Percentiles rank a stretch among this genome's conserved stretches.
Conservation (phyloP, 2,113 vertebrate species). For the Myotis brandtii region DNA sequence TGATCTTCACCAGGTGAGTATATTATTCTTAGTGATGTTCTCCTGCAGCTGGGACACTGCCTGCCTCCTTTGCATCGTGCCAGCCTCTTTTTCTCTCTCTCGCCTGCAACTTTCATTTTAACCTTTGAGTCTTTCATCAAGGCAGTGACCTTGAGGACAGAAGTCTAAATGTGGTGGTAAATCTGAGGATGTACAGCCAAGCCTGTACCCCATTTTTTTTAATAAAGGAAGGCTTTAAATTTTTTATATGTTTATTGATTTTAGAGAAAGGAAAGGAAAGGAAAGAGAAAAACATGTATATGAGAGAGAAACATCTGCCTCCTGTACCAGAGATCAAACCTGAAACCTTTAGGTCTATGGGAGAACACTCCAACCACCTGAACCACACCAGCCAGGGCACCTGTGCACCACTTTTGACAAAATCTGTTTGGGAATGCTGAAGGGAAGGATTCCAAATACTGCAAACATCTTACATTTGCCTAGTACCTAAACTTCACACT, state of each 20-base stretch:
- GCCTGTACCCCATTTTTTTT: background rate
- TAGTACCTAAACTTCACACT: background rate
- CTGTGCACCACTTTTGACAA: background rate
- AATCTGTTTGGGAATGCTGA: background rate
- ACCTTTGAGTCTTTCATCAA: conserved; percentile 68
- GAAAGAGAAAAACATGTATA: background rate
- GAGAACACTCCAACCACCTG: background rate
- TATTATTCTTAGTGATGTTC: background rate
- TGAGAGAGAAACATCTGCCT: background rate
- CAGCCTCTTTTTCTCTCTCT: background rate
- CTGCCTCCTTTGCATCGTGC: background rate
- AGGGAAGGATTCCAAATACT: background rate
- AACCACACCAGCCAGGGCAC: background rate
- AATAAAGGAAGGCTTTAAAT: background rate
- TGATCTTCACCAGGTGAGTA: conserved; percentile 65
- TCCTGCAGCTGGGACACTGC: background rate
- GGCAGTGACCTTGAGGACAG: conserved; percentile 63
- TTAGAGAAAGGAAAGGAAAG: background rate
- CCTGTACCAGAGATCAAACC: too few species aligned
- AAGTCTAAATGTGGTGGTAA: background rate
- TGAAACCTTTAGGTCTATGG: background rate
- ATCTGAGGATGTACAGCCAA: background rate
- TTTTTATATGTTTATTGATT: background rate
- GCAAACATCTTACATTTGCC: background rate
- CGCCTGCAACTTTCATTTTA: conserved; percentile 54